Percentiles rank a stretch among this genome's conserved stretches.
Conservation (phyloP, 2,888 invertebrate species). For the Bombylius discolor region DNA sequence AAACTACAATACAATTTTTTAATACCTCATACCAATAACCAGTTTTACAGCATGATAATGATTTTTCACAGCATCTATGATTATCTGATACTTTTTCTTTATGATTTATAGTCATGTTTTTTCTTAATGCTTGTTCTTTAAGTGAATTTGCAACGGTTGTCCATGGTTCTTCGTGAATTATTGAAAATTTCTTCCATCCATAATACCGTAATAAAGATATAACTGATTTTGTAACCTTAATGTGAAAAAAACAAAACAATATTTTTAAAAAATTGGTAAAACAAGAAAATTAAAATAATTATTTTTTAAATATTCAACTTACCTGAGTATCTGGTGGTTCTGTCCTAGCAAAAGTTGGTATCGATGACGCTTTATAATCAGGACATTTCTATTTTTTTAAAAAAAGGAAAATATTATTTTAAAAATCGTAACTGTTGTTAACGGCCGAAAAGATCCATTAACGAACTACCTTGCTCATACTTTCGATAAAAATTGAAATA, state of each 20-base stretch:
- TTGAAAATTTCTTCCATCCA: conserved; percentile 87
- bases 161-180: conserved; percentile 72
- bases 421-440: too few relatives aligned
- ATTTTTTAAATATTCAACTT: conserved; percentile 17
- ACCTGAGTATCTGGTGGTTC: conserved; percentile 90
- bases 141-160: conserved; percentile 70
- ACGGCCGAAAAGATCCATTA: too few relatives aligned
- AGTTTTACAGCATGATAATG: conserved; percentile 60
- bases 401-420: too few relatives aligned
- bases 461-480: too few relatives aligned
- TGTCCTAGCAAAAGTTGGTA: conserved; percentile 84
- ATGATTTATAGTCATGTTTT: conserved; percentile 76
- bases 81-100: conserved; percentile 55
- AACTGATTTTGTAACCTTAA: conserved; percentile 82
- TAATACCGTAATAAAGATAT: conserved; percentile 81
- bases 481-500: too few relatives aligned
- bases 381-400: conserved; percentile 74
- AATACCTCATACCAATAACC: conserved; percentile 70
- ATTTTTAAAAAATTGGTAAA: background rate
- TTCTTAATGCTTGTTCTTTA: conserved; percentile 56
- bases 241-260: background rate
- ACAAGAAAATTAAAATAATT: background rate
- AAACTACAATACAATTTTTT: background rate
- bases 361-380: conserved; percentile 73
- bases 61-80: conserved; percentile 65